These are phyloP conservation scores for Orthonychiurus folsomi DNA, from an alignment of 2,888 invertebrate genomes.

Conservation along the genomic window DNA sequence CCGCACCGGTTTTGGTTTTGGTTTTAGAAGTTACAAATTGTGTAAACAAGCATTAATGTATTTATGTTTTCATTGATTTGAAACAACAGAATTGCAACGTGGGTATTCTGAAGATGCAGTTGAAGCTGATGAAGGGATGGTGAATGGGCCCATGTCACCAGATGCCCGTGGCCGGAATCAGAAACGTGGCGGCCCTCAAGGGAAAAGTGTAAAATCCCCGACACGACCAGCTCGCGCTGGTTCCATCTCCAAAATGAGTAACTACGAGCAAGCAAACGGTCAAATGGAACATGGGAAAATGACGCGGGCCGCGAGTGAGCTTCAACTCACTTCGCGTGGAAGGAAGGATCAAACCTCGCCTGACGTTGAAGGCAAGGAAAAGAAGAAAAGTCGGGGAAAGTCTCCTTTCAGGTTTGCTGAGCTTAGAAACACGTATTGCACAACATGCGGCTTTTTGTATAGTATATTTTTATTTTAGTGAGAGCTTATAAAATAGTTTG, in stretches of 20 bases:
- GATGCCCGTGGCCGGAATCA: conserved; percentile 9
- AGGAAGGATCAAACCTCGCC: conserved; percentile 33
- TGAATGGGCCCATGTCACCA: conserved; percentile 10
- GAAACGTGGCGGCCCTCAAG: conserved; percentile 7
- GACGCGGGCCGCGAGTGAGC: conserved; percentile 65
- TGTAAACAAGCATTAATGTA: neutral
- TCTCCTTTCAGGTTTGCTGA: conserved; percentile 84
- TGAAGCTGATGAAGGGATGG: conserved; percentile 60
- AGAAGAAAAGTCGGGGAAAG: conserved; percentile 67
- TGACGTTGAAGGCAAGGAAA: conserved; percentile 49
- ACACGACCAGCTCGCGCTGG: conserved; percentile 16
- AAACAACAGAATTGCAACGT: conserved; percentile 64
- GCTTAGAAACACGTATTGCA: conserved; percentile 7
- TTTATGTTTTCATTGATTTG: neutral
- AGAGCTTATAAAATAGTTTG: no score
- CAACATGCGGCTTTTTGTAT: no score
- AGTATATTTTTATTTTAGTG: conserved; percentile 9
- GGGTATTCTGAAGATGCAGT: conserved; percentile 74
- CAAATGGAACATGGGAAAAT: conserved; percentile 46
- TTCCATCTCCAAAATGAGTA: conserved; percentile 13
- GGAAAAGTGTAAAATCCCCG: conserved; percentile 28
- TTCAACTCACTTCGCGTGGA: conserved; percentile 60
- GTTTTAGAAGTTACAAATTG: no score
- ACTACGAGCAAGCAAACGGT: conserved; percentile 17
- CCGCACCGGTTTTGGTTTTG: no score